A percentile compares a stretch with the other conserved stretches of the same genome.
Evolutionary conservation across 2,888 invertebrate genomes (phyloP).

Genomic region (Neoitamus cyanurus): DNA sequence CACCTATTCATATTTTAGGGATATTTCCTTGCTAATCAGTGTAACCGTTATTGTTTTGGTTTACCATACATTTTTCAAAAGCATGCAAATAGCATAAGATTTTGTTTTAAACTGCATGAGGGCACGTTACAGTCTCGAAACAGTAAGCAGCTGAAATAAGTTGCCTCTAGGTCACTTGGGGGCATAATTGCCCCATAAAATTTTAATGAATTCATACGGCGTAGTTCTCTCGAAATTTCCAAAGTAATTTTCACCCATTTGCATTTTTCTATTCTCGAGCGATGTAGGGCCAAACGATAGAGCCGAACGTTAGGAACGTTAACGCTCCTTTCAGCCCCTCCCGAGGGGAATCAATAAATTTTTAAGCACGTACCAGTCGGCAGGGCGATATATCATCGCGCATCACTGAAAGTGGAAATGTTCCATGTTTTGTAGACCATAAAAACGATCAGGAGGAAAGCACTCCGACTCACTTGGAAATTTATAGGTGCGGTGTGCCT

Average conservation of each 20-base stretch:
- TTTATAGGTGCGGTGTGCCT: conserved; percentile 21
- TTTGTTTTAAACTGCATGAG: background rate
- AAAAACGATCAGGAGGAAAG: conserved; percentile 21
- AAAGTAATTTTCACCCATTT: background rate
- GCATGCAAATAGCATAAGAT: too few species aligned
- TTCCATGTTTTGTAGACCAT: conserved; percentile 3
- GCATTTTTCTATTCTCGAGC: background rate
- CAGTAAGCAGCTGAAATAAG: background rate
- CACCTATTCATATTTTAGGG: too few species aligned
- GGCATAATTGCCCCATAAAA: background rate
- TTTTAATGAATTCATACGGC: background rate
- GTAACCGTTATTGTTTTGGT: too few species aligned
- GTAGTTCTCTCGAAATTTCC: background rate
- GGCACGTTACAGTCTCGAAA: background rate
- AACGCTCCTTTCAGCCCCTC: background rate
- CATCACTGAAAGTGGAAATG: conserved; percentile 1
- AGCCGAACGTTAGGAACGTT: background rate
- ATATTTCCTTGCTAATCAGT: too few species aligned
- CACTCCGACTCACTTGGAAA: conserved; percentile 17
- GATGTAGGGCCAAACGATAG: background rate
- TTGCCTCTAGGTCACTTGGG: background rate
- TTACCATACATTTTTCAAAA: too few species aligned
- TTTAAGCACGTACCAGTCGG: background rate
- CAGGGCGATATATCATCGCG: conserved; percentile 8
- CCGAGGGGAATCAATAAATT: background rate